Conservation (phyloP, 2,113 vertebrate species). For the Phylloscopus trochilus region DNA sequence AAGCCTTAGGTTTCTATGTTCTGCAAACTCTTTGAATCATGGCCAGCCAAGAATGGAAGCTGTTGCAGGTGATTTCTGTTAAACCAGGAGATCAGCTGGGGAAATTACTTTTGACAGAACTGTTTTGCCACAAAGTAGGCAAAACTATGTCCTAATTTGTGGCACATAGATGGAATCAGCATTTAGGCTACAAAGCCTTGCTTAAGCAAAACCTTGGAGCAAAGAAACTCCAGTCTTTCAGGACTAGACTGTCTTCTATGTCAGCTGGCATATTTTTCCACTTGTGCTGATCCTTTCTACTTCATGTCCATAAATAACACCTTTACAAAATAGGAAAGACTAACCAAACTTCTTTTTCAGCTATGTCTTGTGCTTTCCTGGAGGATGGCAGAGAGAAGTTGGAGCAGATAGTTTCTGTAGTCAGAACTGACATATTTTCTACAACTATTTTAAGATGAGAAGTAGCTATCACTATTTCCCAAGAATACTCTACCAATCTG, state of each 20-base stretch:
- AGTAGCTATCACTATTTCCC: neutral
- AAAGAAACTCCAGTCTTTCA: neutral
- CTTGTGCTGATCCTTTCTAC: neutral
- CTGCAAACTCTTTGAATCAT: neutral
- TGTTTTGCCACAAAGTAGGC: neutral
- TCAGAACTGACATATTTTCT: neutral
- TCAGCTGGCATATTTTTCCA: neutral
- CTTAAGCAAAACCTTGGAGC: neutral
- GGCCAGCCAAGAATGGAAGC: neutral
- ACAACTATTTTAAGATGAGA: neutral
- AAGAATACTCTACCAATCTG: neutral
- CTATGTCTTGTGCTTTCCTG: neutral
- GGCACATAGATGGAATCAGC: neutral
- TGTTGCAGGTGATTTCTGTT: neutral
- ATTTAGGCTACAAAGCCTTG: neutral
- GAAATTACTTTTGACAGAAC: neutral
- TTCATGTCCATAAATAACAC: neutral
- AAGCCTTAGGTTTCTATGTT: neutral
- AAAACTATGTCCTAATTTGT: neutral
- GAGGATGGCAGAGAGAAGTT: neutral
- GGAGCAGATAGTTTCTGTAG: neutral
- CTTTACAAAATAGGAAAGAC: neutral
- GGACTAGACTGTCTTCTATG: neutral
- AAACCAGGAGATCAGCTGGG: accelerated
- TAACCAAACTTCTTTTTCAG: neutral